Percentiles rank a stretch among this genome's conserved stretches.
These are phyloP conservation scores for Trachops cirrhosus DNA, from an alignment of 2,797 vertebrate species.

Conservation along the genomic window DNA sequence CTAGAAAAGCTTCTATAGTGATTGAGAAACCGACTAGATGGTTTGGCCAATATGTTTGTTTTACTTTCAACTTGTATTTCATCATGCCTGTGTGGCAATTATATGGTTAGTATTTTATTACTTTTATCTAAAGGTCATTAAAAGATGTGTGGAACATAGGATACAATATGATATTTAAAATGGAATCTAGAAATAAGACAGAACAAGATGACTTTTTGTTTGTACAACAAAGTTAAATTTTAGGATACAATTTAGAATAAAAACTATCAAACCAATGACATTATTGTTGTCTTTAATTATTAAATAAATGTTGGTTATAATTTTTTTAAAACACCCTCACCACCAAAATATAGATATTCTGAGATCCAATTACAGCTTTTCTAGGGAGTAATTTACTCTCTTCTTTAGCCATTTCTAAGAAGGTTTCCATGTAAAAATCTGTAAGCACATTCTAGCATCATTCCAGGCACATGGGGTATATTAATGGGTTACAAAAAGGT, in stretches of 20 bases:
- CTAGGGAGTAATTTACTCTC: background rate
- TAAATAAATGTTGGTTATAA: background rate
- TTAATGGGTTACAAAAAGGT: background rate
- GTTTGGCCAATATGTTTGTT: slow-evolving; percentile 2
- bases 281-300: background rate
- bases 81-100: background rate
- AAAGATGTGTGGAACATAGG: background rate
- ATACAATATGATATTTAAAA: slow-evolving; percentile 9
- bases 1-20: background rate
- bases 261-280: background rate
- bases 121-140: background rate
- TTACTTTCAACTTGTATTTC: background rate
- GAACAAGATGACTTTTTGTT: background rate
- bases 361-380: background rate
- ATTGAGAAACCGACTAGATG: background rate
- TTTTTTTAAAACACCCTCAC: background rate
- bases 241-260: background rate
- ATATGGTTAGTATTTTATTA: slow-evolving; percentile 18
- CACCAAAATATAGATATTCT: background rate
- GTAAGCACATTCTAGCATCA: background rate
- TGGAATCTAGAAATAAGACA: background rate
- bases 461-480: background rate
- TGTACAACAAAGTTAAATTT: slow-evolving; percentile 18
- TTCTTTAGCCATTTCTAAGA: background rate
- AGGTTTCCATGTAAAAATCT: background rate